A percentile compares a stretch with the other conserved stretches of the same genome.
phyloP scores from a whole-genome alignment of 2,888 invertebrate genomes.

The Megamerina dolium region DNA sequence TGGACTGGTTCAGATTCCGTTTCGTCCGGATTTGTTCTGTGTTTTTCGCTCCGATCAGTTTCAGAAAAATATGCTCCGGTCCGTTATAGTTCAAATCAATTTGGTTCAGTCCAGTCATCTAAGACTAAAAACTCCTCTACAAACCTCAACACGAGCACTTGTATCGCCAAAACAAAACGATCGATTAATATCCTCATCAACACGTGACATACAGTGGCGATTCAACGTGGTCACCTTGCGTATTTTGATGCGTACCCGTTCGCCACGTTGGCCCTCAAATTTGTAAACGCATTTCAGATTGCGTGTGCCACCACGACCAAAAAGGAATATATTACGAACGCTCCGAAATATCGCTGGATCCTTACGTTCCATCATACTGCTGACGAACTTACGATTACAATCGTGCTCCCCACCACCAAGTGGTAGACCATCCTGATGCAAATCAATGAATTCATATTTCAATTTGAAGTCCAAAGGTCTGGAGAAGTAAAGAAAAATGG shows the following conservation, averaged over 20 bases:
- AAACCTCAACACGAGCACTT: conserved; percentile 61
- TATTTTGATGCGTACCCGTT: conserved; percentile 70
- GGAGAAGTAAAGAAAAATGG: conserved; percentile 24
- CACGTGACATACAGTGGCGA: conserved; percentile 46
- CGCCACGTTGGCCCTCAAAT: conserved; percentile 78
- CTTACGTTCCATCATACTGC: conserved; percentile 52
- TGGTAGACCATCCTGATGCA: conserved; percentile 77
- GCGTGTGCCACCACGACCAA: conserved; percentile 75
- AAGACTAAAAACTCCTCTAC: no score
- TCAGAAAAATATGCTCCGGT: neutral
- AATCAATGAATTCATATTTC: conserved; percentile 81
- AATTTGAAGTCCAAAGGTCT: conserved; percentile 81
- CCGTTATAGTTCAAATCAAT: neutral
- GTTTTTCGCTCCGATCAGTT: no score
- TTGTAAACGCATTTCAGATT: conserved; percentile 85
- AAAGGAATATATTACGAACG: conserved; percentile 77
- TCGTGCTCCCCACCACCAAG: conserved; percentile 61
- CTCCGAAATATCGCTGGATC: conserved; percentile 72
- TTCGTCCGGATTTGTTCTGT: no score
- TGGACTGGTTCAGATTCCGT: no score
- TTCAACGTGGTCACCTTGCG: conserved; percentile 64
- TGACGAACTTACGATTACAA: conserved; percentile 73
- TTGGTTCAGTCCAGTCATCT: no score
- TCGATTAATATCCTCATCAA: conserved; percentile 60
- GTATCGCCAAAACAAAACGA: conserved; percentile 66